Evolutionary conservation across 2,888 invertebrate genomes (phyloP).

Genomic region (Eutolmus rufibarbis): DNA sequence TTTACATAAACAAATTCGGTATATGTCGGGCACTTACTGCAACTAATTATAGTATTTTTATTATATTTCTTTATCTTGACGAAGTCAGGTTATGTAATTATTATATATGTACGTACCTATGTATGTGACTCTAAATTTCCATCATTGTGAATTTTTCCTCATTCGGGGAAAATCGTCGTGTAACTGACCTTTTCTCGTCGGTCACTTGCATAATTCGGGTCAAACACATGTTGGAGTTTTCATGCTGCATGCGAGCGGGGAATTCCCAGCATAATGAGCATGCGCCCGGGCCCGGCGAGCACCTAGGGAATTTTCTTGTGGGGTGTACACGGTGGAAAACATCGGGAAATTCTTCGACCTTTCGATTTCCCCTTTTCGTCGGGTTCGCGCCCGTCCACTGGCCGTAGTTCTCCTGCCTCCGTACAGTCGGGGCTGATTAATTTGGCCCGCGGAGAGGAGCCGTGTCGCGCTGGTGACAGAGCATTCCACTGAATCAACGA

Average conservation of each 20-base stretch:
- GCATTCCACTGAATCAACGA: slow-evolving; percentile 48
- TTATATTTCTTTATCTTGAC: neutral
- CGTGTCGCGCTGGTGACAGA: neutral
- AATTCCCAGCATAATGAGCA: neutral
- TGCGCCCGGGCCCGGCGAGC: neutral
- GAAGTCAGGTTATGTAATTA: neutral
- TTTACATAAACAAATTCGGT: no score
- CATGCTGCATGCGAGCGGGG: neutral
- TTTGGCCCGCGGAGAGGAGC: neutral
- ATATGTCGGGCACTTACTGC: no score
- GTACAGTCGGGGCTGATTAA: neutral
- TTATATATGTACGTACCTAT: neutral
- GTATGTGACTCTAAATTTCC: neutral
- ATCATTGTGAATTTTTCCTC: neutral
- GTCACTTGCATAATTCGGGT: neutral
- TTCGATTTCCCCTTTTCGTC: neutral
- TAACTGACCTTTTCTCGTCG: neutral
- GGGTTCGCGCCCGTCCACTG: neutral
- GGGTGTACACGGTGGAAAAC: neutral
- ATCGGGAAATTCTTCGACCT: neutral
- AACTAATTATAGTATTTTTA: no score
- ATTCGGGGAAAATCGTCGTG: neutral
- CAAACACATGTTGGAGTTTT: neutral
- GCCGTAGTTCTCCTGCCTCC: neutral
- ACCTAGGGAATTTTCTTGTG: neutral